Evolutionary conservation across 2,113 vertebrate genomes (phyloP).

Genomic region (Arizona elegans): DNA sequence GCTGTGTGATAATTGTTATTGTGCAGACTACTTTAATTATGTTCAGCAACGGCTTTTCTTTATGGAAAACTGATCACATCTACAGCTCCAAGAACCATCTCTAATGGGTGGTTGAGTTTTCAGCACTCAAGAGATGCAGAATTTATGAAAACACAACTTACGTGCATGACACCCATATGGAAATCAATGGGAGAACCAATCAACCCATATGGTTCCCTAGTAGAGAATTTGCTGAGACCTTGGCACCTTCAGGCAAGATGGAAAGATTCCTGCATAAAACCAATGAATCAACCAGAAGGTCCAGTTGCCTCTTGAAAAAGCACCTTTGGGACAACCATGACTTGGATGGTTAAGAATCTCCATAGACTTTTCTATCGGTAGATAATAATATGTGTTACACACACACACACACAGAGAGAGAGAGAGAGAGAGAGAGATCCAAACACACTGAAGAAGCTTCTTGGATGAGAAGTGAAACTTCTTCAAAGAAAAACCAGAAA

Average conservation of each 20-base stretch:
- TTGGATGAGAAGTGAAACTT: too few species aligned
- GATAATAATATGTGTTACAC: too few species aligned
- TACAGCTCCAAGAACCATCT: not conserved
- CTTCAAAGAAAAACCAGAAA: too few species aligned
- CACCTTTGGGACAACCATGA: too few species aligned
- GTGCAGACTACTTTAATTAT: slow-evolving; percentile 12
- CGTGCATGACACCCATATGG: not conserved
- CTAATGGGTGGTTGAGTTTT: not conserved
- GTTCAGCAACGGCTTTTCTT: not conserved
- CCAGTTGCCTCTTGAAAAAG: too few species aligned
- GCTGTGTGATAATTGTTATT: slow-evolving; percentile 8
- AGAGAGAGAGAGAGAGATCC: too few species aligned
- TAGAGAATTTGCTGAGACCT: not conserved
- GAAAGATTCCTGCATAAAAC: not conserved
- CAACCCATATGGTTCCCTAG: not conserved
- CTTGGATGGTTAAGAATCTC: too few species aligned
- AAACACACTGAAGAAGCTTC: too few species aligned
- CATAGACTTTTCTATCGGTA: too few species aligned
- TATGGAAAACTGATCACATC: not conserved
- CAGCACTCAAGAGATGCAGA: not conserved
- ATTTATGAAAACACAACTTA: not conserved
- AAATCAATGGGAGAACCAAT: not conserved
- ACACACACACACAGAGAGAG: too few species aligned
- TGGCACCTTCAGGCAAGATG: not conserved
- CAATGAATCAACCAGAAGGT: not conserved